phyloP scores from a whole-genome alignment of 2,797 vertebrate genomes.

The Synaphobranchus kaupii region DNA sequence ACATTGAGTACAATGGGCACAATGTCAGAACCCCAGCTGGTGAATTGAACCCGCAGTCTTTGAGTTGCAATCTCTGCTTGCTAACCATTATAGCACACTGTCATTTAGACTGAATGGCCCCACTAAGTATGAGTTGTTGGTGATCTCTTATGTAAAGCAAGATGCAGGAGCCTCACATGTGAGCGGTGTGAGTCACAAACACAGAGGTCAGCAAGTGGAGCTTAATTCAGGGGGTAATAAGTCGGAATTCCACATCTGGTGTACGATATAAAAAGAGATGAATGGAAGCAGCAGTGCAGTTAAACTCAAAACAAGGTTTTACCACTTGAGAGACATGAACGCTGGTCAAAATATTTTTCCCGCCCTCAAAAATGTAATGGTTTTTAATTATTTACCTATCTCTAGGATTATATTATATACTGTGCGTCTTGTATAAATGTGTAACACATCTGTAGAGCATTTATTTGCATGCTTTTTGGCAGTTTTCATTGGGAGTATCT shows the following conservation, averaged over 20 bases:
- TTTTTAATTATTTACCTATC: conserved; percentile 22
- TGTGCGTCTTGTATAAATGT: not conserved
- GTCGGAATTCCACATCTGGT: conserved; percentile 37
- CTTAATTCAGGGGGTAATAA: not conserved
- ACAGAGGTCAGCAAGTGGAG: not conserved
- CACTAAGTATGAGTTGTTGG: not conserved
- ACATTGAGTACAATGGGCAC: not conserved
- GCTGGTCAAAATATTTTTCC: conserved; percentile 23
- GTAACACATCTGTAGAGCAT: conserved; percentile 13
- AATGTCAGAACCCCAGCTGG: not conserved
- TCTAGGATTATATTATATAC: not conserved
- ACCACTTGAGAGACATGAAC: conserved; percentile 9
- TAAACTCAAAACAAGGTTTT: conserved; percentile 22
- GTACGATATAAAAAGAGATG: conserved; percentile 25
- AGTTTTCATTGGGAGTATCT: not conserved
- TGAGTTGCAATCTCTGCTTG: not conserved
- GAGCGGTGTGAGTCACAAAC: not conserved
- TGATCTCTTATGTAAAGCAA: not conserved
- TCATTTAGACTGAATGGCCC: not conserved
- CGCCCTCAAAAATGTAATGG: conserved; percentile 27
- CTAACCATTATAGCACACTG: not conserved
- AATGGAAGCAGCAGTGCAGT: not conserved
- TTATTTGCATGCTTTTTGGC: conserved; percentile 6
- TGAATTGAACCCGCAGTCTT: not conserved
- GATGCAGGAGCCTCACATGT: not conserved